Evolutionary conservation across 2,888 invertebrate species (phyloP).

Genomic region (Anoncus sp.): DNA sequence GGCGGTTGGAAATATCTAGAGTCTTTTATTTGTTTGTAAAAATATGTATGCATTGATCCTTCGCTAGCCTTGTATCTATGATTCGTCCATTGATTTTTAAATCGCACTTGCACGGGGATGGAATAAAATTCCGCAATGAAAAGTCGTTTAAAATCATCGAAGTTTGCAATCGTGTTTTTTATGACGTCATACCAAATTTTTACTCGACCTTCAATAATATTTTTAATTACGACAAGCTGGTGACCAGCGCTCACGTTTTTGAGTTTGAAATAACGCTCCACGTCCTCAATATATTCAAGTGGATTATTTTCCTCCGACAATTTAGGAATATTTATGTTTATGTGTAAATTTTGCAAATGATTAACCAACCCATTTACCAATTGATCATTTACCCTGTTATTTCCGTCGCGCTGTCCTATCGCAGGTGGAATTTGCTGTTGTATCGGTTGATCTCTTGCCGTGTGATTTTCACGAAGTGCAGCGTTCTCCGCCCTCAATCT

Average conservation of each 20-base stretch:
- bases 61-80: neutral
- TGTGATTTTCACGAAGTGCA: too few relatives aligned
- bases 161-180: slow-evolving; percentile 6
- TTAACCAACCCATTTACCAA: slow-evolving; percentile 43
- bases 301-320: slow-evolving; percentile 43
- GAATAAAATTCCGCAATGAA: slow-evolving; percentile 35
- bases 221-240: slow-evolving; percentile 45
- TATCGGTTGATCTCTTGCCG: neutral
- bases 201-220: slow-evolving; percentile 40
- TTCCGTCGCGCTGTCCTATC: neutral
- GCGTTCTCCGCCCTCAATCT: neutral
- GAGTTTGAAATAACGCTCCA: slow-evolving; percentile 39
- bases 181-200: slow-evolving; percentile 49
- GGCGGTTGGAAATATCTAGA: slow-evolving; percentile 21
- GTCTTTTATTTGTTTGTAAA: slow-evolving; percentile 41
- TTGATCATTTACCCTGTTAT: slow-evolving; percentile 9
- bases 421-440: neutral
- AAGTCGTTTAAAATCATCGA: slow-evolving; percentile 39
- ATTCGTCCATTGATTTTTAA: slow-evolving; percentile 5
- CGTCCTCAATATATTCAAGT: slow-evolving; percentile 39
- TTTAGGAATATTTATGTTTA: slow-evolving; percentile 41
- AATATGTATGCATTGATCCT: slow-evolving; percentile 36
- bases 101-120: neutral
- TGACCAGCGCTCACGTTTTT: slow-evolving; percentile 50
- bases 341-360: slow-evolving; percentile 30